phyloP scores from a whole-genome alignment of 2,113 vertebrate genomes.

The Phodopus roborovskii region DNA sequence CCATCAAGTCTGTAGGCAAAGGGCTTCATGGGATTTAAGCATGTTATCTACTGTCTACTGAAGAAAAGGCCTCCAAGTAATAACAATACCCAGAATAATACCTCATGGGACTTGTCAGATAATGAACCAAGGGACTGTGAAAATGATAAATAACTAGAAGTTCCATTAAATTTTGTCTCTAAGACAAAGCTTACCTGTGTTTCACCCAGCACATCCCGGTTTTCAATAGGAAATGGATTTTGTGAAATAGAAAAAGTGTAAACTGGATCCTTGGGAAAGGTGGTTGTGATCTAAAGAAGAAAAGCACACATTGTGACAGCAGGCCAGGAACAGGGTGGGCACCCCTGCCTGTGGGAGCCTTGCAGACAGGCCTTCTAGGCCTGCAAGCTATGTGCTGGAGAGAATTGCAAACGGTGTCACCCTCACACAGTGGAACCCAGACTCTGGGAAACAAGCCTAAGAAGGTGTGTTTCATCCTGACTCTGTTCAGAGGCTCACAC shows the following conservation, averaged over 20 bases:
- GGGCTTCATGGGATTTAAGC: background rate
- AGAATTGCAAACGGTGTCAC: background rate
- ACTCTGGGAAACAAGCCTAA: background rate
- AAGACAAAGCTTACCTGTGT: constrained; percentile 91
- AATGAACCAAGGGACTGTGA: background rate
- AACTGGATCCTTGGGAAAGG: constrained; percentile 98
- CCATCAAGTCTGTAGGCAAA: background rate
- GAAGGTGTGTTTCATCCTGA: background rate
- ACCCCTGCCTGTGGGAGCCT: background rate
- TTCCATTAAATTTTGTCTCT: background rate
- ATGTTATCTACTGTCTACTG: background rate
- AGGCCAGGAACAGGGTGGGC: background rate
- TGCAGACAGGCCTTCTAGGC: too few relatives aligned
- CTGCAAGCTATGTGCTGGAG: background rate
- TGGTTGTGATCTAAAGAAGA: constrained; percentile 94
- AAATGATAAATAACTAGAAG: background rate
- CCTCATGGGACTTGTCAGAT: background rate
- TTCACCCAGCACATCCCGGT: constrained; percentile 95
- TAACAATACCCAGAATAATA: background rate
- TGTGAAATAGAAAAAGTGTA: constrained; percentile 96
- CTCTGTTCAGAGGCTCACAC: fast-evolving
- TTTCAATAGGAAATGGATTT: constrained; percentile 97
- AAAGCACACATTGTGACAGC: background rate
- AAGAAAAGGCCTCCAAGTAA: fast-evolving
- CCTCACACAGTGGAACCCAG: background rate